Percentiles rank a stretch among this genome's conserved stretches.
Evolutionary conservation across 2,797 vertebrate genomes (phyloP).

Genomic region (Clamator glandarius): DNA sequence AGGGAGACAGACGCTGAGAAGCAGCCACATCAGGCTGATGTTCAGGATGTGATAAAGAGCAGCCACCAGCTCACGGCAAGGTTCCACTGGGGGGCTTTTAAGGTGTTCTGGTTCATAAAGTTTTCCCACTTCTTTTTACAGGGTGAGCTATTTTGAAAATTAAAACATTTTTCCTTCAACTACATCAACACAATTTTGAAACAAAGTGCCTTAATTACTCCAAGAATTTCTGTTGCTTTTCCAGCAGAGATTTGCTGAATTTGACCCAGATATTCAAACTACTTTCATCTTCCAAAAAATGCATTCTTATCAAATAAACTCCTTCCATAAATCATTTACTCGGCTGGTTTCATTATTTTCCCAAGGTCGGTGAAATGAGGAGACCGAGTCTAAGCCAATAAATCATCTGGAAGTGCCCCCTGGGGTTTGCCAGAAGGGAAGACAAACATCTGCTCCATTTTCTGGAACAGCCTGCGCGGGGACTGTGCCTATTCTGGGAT

Average conservation of each 20-base stretch:
- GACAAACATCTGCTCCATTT: constrained; percentile 22
- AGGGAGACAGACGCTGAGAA: constrained; percentile 13
- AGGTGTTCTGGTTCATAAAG: neutral
- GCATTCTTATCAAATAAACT: neutral
- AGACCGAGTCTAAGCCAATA: neutral
- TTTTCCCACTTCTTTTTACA: neutral
- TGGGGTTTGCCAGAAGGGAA: neutral
- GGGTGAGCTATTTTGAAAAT: neutral
- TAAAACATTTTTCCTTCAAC: neutral
- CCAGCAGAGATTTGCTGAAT: constrained; percentile 6
- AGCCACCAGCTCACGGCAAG: neutral
- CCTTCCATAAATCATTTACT: neutral
- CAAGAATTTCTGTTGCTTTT: neutral
- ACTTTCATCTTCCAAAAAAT: constrained; percentile 7
- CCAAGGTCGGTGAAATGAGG: neutral
- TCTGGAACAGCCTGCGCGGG: neutral
- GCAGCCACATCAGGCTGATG: neutral
- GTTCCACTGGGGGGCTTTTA: neutral
- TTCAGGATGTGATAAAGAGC: neutral
- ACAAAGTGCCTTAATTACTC: neutral
- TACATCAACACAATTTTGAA: neutral
- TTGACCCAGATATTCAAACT: constrained; percentile 24
- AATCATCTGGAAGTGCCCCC: neutral
- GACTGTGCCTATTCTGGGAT: neutral
- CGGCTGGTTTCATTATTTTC: neutral